These are phyloP conservation scores for Plecotus auritus DNA, from an alignment of 2,113 vertebrate genomes.

Conservation along the genomic window DNA sequence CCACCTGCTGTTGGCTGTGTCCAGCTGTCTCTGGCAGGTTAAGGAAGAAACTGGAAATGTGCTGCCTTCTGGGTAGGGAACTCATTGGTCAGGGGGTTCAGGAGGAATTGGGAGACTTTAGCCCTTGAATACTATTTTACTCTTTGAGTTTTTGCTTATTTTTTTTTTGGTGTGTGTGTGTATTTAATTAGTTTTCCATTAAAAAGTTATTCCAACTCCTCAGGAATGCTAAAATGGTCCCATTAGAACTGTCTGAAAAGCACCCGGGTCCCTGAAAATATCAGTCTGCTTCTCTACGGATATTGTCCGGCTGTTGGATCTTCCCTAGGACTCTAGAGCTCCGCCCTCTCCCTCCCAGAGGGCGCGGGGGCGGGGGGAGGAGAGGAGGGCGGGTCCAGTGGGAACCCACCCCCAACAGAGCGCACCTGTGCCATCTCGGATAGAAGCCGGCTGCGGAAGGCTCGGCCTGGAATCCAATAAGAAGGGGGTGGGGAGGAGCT, in stretches of 20 bases:
- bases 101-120: neutral
- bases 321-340: neutral
- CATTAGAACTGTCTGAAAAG: neutral
- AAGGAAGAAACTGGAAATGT: neutral
- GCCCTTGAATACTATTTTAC: neutral
- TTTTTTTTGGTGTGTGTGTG: neutral
- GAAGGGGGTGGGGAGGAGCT: neutral
- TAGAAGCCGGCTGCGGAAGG: neutral
- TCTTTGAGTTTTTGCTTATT: neutral
- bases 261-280: neutral
- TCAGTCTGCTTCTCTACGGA: neutral
- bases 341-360: no score
- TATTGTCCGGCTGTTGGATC: neutral
- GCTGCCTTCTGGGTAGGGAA: neutral
- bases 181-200: neutral
- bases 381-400: accelerated
- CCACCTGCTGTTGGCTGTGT: neutral
- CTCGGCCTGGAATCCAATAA: neutral
- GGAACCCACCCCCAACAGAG: accelerated
- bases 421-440: accelerated
- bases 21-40: neutral
- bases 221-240: neutral
- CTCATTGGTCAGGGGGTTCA: neutral
- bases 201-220: neutral
- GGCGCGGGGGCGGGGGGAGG: no score